Conservation (phyloP, 2,888 invertebrate species). For the Arenicola marina region DNA sequence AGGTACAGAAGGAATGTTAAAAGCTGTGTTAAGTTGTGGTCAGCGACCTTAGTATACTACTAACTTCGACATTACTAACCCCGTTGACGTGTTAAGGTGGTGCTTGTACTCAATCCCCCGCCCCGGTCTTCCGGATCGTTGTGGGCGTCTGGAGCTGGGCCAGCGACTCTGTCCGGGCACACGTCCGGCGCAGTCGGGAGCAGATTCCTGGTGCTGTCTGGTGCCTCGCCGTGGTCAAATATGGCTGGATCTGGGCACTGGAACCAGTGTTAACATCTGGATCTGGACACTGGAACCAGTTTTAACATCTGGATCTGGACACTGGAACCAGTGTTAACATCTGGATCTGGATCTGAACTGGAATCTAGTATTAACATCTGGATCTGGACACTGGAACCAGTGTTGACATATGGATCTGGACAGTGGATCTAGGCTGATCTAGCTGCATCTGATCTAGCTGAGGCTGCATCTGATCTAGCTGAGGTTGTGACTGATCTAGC, state of each 20-base stretch:
- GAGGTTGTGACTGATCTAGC: no score
- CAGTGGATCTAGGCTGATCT: no score
- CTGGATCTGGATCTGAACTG: no score
- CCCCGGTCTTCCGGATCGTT: not conserved
- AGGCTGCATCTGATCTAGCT: no score
- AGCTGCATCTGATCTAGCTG: no score
- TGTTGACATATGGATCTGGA: not conserved
- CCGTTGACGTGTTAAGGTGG: constrained; percentile 9
- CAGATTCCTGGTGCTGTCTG: not conserved
- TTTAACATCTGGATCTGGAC: not conserved
- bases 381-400: not conserved
- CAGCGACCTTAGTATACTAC: not conserved
- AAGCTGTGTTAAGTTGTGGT: no score
- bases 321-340: no score
- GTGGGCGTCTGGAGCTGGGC: not conserved
- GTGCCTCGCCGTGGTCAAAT: not conserved
- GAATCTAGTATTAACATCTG: not conserved
- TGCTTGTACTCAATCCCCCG: not conserved
- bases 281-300: not conserved
- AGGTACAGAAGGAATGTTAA: no score
- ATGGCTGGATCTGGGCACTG: no score
- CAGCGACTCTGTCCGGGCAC: no score
- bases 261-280: not conserved
- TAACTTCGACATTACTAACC: constrained; percentile 10
- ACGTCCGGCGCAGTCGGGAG: no score